phyloP scores from a whole-genome alignment of 2,888 invertebrate species.

The Harmothoe impar region DNA sequence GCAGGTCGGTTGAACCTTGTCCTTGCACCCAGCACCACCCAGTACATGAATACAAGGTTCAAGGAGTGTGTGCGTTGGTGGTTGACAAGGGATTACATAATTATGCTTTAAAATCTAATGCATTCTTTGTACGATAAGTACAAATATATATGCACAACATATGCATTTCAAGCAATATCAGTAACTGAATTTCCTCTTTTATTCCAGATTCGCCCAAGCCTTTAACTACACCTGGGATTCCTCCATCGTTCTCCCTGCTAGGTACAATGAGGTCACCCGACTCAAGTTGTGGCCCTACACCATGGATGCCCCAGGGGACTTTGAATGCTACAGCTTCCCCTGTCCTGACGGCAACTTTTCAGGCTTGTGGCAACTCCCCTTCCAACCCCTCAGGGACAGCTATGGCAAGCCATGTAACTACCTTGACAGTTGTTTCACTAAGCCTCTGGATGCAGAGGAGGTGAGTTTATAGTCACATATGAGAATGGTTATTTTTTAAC shows the following conservation, averaged over 20 bases:
- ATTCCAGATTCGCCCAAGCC: constrained; percentile 4
- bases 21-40: no score
- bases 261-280: neutral
- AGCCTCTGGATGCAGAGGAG: neutral
- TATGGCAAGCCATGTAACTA: constrained; percentile 42
- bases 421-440: constrained; percentile 4
- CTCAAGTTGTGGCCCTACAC: constrained; percentile 55
- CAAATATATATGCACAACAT: no score
- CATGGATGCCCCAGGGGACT: neutral
- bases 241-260: constrained; percentile 6
- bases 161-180: no score
- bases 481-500: no score
- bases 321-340: neutral
- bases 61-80: no score
- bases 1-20: no score
- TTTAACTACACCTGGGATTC: constrained; percentile 10
- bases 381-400: neutral
- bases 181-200: no score
- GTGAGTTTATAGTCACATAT: constrained; percentile 9
- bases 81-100: no score
- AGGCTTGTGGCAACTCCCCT: neutral
- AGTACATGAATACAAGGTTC: no score
- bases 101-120: no score
- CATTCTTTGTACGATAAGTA: no score
- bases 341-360: neutral